These are phyloP conservation scores for Oceanodroma leucorhoa DNA, from an alignment of 2,797 vertebrate genomes.

Conservation along the genomic window DNA sequence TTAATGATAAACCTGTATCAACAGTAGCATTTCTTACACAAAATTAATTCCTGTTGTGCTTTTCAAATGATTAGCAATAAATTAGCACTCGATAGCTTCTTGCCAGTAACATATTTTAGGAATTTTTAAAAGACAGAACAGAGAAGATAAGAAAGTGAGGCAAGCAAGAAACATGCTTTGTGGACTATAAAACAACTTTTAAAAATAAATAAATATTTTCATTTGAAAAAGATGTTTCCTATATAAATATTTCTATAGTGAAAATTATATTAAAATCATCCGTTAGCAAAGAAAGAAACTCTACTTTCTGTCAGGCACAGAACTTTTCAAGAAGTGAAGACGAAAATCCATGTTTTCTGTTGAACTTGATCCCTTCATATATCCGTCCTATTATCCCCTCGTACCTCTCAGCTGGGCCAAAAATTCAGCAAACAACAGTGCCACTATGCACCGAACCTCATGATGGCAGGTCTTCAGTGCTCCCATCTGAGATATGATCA, in stretches of 20 bases:
- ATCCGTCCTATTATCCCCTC: background rate
- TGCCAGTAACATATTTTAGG: background rate
- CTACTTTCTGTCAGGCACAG: background rate
- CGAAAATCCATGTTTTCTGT: background rate
- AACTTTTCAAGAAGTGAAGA: background rate
- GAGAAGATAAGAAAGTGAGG: background rate
- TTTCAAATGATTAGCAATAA: background rate
- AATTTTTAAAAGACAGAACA: background rate
- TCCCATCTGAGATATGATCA: background rate
- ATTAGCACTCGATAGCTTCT: background rate
- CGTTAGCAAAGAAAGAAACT: background rate
- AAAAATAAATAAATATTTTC: background rate
- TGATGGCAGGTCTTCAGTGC: background rate
- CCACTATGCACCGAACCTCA: background rate
- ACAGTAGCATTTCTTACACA: background rate
- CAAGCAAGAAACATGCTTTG: background rate
- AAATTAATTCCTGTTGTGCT: background rate
- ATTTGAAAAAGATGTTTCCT: background rate
- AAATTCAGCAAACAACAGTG: background rate
- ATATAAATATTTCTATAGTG: background rate
- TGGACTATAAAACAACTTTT: background rate
- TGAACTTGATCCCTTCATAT: background rate
- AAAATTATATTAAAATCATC: background rate
- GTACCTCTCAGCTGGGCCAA: background rate
- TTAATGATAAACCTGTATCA: background rate